Evolutionary conservation across 1,140 invertebrate species (phyloP).

Genomic region (Planococcus citri): DNA sequence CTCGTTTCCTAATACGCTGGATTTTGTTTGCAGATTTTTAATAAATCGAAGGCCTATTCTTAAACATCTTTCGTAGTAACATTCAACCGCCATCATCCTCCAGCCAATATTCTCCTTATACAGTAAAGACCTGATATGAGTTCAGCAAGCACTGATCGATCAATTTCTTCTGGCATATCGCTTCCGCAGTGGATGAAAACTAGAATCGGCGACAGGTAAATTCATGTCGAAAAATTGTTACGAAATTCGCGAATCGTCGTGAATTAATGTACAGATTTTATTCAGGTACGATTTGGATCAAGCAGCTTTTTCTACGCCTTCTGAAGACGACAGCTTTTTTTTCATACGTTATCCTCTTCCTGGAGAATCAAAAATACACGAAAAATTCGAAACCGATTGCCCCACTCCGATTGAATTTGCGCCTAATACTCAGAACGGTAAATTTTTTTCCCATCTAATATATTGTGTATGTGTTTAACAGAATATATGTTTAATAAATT

Average conservation of each 20-base stretch:
- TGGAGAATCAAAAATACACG: background rate
- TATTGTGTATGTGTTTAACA: background rate
- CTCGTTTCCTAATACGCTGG: too few relatives aligned
- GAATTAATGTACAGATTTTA: background rate
- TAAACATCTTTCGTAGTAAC: background rate
- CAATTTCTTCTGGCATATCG: conserved; percentile 36
- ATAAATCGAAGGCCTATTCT: background rate
- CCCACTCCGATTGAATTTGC: background rate
- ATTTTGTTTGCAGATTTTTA: conserved; percentile 10
- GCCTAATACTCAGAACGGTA: background rate
- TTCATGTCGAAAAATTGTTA: conserved; percentile 15
- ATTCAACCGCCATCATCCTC: background rate
- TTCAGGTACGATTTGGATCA: conserved; percentile 52
- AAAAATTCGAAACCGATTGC: background rate
- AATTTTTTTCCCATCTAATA: background rate
- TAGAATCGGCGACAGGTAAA: conserved; percentile 37
- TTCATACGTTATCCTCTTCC: conserved; percentile 43
- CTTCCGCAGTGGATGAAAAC: conserved; percentile 47
- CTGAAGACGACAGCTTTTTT: conserved; percentile 55
- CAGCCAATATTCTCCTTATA: background rate
- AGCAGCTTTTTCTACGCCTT: conserved; percentile 51
- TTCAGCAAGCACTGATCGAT: conserved; percentile 20
- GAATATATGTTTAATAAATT: too few relatives aligned
- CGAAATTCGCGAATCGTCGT: background rate
- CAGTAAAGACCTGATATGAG: conserved; percentile 9